phyloP scores from a whole-genome alignment of 1,140 invertebrate genomes.

The Hyles euphorbiae region DNA sequence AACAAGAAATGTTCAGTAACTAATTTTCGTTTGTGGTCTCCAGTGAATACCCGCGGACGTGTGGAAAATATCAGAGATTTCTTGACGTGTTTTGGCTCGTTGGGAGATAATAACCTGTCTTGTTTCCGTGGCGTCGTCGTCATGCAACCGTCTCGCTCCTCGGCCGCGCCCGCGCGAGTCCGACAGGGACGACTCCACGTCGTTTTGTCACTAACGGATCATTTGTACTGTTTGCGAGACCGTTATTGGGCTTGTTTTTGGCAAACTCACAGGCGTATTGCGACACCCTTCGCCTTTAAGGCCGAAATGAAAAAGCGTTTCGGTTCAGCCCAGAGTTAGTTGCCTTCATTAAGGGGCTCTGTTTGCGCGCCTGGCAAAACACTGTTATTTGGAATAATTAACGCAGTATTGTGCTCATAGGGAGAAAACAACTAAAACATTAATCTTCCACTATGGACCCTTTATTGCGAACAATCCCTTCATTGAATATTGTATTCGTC shows the following conservation, averaged over 20 bases:
- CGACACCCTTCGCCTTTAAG: conserved; percentile 47
- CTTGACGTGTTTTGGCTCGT: conserved; percentile 53
- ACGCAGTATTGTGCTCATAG: conserved; percentile 55
- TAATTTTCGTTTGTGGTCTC: conserved; percentile 71
- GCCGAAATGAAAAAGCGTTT: conserved; percentile 62
- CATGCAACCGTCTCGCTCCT: conserved; percentile 42
- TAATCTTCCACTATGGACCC: conserved; percentile 29
- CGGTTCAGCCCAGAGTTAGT: conserved; percentile 52
- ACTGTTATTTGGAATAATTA: conserved; percentile 70
- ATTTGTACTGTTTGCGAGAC: conserved; percentile 69
- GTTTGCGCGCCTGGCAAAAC: conserved; percentile 65
- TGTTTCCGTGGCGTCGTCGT: conserved; percentile 57
- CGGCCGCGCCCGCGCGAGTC: conserved; percentile 12
- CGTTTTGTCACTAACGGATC: conserved; percentile 67
- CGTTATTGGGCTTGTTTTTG: conserved; percentile 72
- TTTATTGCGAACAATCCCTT: conserved; percentile 8
- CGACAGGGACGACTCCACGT: conserved; percentile 44
- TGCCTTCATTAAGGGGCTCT: conserved; percentile 68
- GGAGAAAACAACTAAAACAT: conserved; percentile 50
- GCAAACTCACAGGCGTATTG: conserved; percentile 61
- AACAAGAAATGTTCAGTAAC: conserved; percentile 69
- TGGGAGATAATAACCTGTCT: conserved; percentile 71
- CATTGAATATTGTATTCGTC: not conserved
- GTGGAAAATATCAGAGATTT: conserved; percentile 69
- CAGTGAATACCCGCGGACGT: conserved; percentile 64